Base-by-base conservation (phyloP, 2,113 vertebrate genomes). In the Pelvicachromis taeniatus region DNA sequence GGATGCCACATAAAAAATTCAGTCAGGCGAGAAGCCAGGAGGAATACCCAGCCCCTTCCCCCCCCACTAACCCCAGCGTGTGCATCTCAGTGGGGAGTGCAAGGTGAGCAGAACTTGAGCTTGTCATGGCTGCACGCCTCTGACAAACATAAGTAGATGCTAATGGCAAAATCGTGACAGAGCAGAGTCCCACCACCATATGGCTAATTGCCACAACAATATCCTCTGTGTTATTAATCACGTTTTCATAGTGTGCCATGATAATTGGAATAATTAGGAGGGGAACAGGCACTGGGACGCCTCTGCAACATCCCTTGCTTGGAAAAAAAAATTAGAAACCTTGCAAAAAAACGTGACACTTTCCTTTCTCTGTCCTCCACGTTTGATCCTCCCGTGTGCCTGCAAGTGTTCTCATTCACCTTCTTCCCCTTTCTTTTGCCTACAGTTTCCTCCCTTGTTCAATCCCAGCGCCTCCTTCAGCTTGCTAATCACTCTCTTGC, bases 161-260 rank as follows among this genome's bases (percentile, higher is more conserved):
- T 99, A 99, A 99, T 99, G 98, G 98, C 97, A 97, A 97, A 98
- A 97, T 99, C 97, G 98, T 99, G 98, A 99, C 97, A 97, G 98
- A 98, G 97, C 97, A 97, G 97, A 98, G 98, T 98, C 98, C 98
- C 98, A 97, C 97, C 97, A 98, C 98, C 99, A 99, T 99, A 99
- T 99, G 99, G 99, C 99, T 99, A 99, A 99, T 99, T 99, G 99
- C 98, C 98, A 99, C 98, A 99, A 99, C 98, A 99, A 98, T 99
- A 99, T 99, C 98, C 97, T 99, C 98, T 96, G 97, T 98, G 98
- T 99, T 99, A 99, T 99, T 99, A 99, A 99, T 99, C 99, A 99
- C 97, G 97, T 98, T 99, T 99, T 98, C 97, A 98, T 98, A 97
- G 97, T 96, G 97, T 96, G 98, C 98, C 97, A 97, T 98, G 99